Base-by-base conservation (phyloP, 2,888 invertebrate species). In the Diarsia rubi region DNA sequence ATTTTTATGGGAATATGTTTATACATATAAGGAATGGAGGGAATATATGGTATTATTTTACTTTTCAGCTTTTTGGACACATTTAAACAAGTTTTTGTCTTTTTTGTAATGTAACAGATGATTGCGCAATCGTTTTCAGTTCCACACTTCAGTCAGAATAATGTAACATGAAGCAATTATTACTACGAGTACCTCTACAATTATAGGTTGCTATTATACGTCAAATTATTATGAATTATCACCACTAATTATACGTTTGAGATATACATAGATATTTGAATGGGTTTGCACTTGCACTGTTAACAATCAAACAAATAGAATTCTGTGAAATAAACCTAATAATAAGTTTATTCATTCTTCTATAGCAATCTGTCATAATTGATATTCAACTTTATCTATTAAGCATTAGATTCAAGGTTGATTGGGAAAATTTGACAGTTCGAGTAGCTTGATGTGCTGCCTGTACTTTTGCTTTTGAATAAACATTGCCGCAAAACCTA, bases 221-320 rank as follows among this genome's bases (percentile, higher is more conserved):
- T 54, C n/a, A 42, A 49, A 59, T 64, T 64, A 27, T 14, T 59
- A 37, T 75, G 27, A 81, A 75, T 64, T 37, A 82, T 21, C 24
- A 31, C 31, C 37, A 45, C n/a, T 63, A 62, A 73, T 76, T 49
- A 49, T 24, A 31, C 1, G 8, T 6, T 11, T 44, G 19, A 44
- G 8, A 14, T 59, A 45, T n/a, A n/a, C n/a, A n/a, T 59, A 16
- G 42, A 27, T 45, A 69, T 57, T 67, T 19, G 14, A 60, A 73
- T 81, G 81, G 19, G 31, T 44, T 71, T 3, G 6, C 45, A 42
- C 44, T 27, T 45, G n/a, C 27, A 27, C n/a, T 16, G 42, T n/a
- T 21, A 27, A 66, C 37, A 77, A 24, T 45, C 16, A 59, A 60
- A 60, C 21, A n/a, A 37, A 37, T 64, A 45, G 2, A 45, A n/a